phyloP scores from a whole-genome alignment of 2,888 invertebrate species.

The Alloscopus bannaensis region DNA sequence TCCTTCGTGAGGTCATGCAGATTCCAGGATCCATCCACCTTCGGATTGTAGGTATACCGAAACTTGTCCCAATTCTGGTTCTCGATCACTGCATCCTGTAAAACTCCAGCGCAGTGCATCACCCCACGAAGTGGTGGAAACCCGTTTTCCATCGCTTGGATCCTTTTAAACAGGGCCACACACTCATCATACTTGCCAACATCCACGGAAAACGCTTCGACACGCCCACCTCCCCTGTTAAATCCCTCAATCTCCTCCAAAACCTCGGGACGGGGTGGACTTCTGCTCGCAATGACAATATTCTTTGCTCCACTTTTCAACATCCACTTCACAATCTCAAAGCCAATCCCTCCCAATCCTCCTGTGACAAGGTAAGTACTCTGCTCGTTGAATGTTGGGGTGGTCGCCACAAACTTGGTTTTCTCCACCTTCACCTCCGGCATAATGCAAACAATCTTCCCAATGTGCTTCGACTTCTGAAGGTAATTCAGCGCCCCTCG shows the following conservation, averaged over 20 bases:
- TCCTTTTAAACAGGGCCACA: conserved; percentile 26
- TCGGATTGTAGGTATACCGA: conserved; percentile 34
- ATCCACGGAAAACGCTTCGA: conserved; percentile 40
- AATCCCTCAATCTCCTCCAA: conserved; percentile 15
- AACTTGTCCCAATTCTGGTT: conserved; percentile 59
- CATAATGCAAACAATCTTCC: conserved; percentile 58
- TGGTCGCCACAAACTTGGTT: conserved; percentile 7
- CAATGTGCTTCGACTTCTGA: conserved; percentile 59
- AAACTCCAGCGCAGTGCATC: conserved; percentile 55
- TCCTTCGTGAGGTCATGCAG: conserved; percentile 23
- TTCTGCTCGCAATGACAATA: conserved; percentile 46
- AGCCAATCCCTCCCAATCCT: conserved; percentile 61
- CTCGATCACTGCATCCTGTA: conserved; percentile 39
- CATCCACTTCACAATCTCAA: conserved; percentile 65
- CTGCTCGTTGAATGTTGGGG: conserved; percentile 40
- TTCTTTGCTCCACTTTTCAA: conserved; percentile 39
- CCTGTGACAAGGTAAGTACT: conserved; percentile 60
- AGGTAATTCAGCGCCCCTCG: conserved; percentile 52
- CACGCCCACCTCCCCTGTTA: conserved; percentile 23
- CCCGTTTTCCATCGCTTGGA: conserved; percentile 2
- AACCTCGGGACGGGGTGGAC: conserved; percentile 23
- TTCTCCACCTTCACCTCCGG: conserved; percentile 35
- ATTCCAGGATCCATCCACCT: conserved; percentile 45
- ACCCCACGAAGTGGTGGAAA: conserved; percentile 55
- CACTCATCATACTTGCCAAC: conserved; percentile 53